Evolutionary conservation across 2,888 invertebrate species (phyloP), one percentile per base, ranked within the genome.

Genomic region (Epinotia nisella): DNA sequence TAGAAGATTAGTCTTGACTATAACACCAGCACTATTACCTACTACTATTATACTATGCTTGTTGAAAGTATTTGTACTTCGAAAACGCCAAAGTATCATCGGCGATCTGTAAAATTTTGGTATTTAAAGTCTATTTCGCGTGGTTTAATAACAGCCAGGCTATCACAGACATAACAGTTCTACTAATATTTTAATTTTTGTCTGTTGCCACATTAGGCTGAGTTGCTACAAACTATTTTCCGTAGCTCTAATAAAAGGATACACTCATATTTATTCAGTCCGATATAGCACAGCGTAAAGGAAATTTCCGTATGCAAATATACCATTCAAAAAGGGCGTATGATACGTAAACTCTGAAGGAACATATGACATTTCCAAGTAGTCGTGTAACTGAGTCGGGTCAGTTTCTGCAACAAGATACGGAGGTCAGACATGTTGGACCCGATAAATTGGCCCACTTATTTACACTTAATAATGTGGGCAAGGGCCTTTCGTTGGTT

Each of bases 401-500:
- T 39, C 66, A 60, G 59, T 71, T 66, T 71, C 71, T 60, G 66
- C 41, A 60, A 71, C 56, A 24, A 53, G 71, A 71, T 58, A 71
- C 71, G 24, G 71, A 65, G 71, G 71, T 71, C 71, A 51, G 51
- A 41, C 53, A 60, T 60, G 53, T 71, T 71, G 71, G 60, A 55
- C 71, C 60, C 71, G 41, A 66, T 71, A 71, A 66, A 66, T 71
- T 59, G 59, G 66, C 41, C 71, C 41, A 53, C 29, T 71, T 71
- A 71, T 66, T 66, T 65, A 64, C 53, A 53, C 53, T 65, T 66
- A 53, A 53, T 65, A 65, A 71, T 59, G 39, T 71, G 58, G 70
- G 70, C 51, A 49, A 61, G 61, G 56, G 4, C 56, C 70, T 35
- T 35, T 65, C 29, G n/a, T n/a, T n/a, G 58, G 65, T 15, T 39